Base-by-base conservation (phyloP, 1,140 invertebrate species). In the Drosophila mauritiana region DNA sequence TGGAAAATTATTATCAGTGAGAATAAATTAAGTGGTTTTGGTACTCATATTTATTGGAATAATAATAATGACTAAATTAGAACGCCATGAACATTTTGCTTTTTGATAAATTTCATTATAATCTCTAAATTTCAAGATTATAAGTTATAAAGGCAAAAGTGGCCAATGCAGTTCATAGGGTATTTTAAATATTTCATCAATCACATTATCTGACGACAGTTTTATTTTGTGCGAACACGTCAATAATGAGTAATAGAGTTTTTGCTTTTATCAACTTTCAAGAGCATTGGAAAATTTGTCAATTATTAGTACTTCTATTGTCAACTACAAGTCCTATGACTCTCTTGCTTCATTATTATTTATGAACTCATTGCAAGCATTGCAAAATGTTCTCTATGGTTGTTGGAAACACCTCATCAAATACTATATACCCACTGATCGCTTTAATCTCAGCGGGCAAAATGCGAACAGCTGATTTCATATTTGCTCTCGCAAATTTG, bases 401-500 rank as follows among this genome's bases (percentile, higher is more conserved):
- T 31, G 59, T 63, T 34, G 25, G 37, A 58, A 58, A 58, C 53
- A 59, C 36, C 59, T 62, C 54, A 20, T 13, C 34, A 17, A 64
- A 46, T 62, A 62, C 56, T 37, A 64, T 64, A 64, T 36, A 64
- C 56, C 61, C 55, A 56, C 45, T 64, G 57, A 62, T 64, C 57
- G 62, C 31, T 8, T 31, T 64, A 37, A 42, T 56, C 57, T 64
- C 57, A 62, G 62, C 62, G 42, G 57, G 56, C 52, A 49, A 40
- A 49, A 40, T 15, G 27, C 46, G 27, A 65, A 52, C 64, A 68
- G 64, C 64, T 68, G 64, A 68, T 67, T 68, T 68, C 59, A 65
- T 42, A 68, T 67, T 65, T 67, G 56, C 52, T 51, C 61, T 68
- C 64, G 27, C 64, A 20, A 53, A 67, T 43, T 65, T 68, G 64